Conservation (phyloP, 2,888 invertebrate species). For the Archips crataeganus region DNA sequence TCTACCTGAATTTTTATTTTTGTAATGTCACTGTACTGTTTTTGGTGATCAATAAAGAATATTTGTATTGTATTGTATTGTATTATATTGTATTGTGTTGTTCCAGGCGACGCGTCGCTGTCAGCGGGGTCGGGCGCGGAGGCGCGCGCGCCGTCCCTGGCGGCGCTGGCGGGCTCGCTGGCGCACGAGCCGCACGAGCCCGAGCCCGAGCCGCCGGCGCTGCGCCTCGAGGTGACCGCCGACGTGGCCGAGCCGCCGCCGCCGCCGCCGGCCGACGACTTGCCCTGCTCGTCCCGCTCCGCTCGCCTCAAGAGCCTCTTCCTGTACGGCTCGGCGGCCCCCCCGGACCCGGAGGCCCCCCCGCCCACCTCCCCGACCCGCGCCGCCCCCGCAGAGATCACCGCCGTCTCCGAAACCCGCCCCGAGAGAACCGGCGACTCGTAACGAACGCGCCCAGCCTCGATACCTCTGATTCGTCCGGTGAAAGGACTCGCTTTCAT, state of each 20-base stretch:
- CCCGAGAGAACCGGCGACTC: slow-evolving; percentile 37
- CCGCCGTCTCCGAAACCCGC: slow-evolving; percentile 45
- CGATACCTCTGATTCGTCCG: neutral
- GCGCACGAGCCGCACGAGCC: slow-evolving; percentile 59
- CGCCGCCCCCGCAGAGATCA: slow-evolving; percentile 35
- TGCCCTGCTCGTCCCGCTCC: slow-evolving; percentile 69
- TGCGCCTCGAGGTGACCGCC: slow-evolving; percentile 67
- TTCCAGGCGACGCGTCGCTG: slow-evolving; percentile 76
- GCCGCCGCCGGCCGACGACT: slow-evolving; percentile 58
- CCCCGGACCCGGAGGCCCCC: slow-evolving; percentile 67
- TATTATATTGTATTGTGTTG: no score
- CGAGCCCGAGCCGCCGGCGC: slow-evolving; percentile 59
- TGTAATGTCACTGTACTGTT: no score
- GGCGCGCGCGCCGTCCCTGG: slow-evolving; percentile 74
- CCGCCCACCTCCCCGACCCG: slow-evolving; percentile 63
- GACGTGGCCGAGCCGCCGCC: slow-evolving; percentile 68
- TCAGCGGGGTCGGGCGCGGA: slow-evolving; percentile 75
- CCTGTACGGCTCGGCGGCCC: slow-evolving; percentile 73
- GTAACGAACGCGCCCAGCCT: slow-evolving; percentile 48
- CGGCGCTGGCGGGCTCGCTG: slow-evolving; percentile 78
- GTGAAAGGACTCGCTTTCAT: neutral
- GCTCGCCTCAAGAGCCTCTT: slow-evolving; percentile 71
- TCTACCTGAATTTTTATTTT: no score
- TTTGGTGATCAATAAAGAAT: no score
- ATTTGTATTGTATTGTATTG: no score